These are phyloP conservation scores for Hemicrepidius hirtus DNA, from an alignment of 2,888 invertebrate genomes.

Conservation along the genomic window DNA sequence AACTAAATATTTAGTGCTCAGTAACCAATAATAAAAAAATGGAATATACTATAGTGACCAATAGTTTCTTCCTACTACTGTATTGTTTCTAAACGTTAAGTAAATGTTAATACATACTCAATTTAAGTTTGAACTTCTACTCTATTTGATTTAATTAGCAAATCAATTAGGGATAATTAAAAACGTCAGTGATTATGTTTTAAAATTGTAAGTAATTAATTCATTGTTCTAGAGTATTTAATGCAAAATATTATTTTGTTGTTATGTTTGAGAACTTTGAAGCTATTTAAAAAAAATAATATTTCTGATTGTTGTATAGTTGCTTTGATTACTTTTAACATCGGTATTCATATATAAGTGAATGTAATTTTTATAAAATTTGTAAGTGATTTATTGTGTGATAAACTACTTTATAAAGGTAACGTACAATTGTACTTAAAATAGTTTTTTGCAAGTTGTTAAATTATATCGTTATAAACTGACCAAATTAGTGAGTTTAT, in stretches of 20 bases:
- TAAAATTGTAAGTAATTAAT: slow-evolving; percentile 28
- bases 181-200: not conserved
- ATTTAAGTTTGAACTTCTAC: too few relatives aligned
- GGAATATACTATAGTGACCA: not conserved
- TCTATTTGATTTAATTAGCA: not conserved
- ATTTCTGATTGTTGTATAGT: slow-evolving; percentile 17
- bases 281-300: slow-evolving; percentile 7
- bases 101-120: too few relatives aligned
- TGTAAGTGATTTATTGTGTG: slow-evolving; percentile 53
- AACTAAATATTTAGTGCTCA: too few relatives aligned
- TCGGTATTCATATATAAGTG: slow-evolving; percentile 27
- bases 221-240: slow-evolving; percentile 15
- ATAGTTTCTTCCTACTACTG: not conserved
- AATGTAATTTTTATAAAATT: slow-evolving; percentile 50
- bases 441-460: slow-evolving; percentile 51
- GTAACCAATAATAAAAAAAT: too few relatives aligned
- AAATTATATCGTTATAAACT: slow-evolving; percentile 47
- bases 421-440: slow-evolving; percentile 43
- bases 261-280: slow-evolving; percentile 13
- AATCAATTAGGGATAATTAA: slow-evolving; percentile 8
- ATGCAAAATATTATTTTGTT: not conserved
- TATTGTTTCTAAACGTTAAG: too few relatives aligned
- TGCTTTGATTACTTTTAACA: slow-evolving; percentile 16
- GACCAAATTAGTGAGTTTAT: slow-evolving; percentile 51
- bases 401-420: slow-evolving; percentile 48